Conservation (phyloP, 2,113 vertebrate species). For the Tylochromis polylepis region DNA sequence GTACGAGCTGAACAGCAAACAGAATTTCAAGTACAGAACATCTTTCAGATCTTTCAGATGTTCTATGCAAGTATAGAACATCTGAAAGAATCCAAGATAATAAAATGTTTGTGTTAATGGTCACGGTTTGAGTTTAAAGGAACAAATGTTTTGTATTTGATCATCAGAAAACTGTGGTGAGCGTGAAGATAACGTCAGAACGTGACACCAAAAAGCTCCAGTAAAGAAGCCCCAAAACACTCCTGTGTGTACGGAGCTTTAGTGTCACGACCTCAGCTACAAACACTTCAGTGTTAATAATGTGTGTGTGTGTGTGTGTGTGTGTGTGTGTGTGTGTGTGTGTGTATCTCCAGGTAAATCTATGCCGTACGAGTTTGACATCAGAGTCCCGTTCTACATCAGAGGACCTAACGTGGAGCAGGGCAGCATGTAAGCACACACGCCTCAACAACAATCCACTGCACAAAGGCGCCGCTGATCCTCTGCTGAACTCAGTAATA, state of each 20-base stretch:
- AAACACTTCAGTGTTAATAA: neutral
- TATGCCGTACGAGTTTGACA: slow-evolving; percentile 97
- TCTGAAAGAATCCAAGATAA: neutral
- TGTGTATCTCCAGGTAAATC: slow-evolving; percentile 75
- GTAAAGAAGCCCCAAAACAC: neutral
- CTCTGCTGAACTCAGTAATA: neutral
- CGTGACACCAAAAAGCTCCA: neutral
- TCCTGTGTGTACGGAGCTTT: neutral
- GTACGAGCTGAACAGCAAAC: neutral
- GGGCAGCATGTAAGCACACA: slow-evolving; percentile 75
- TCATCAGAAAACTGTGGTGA: neutral
- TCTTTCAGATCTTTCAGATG: too few relatives aligned
- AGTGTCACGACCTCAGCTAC: neutral
- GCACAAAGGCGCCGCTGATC: neutral
- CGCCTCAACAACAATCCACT: accelerated
- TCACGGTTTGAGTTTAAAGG: neutral
- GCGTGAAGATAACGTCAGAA: neutral
- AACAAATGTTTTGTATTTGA: neutral
- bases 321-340: neutral
- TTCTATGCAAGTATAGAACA: neutral
- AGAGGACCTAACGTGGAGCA: slow-evolving; percentile 93
- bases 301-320: neutral
- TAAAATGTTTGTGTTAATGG: neutral
- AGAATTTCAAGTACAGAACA: too few relatives aligned
- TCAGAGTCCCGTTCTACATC: slow-evolving; percentile 93